phyloP scores from a whole-genome alignment of 2,113 vertebrate species.

The Takifugu flavidus region DNA sequence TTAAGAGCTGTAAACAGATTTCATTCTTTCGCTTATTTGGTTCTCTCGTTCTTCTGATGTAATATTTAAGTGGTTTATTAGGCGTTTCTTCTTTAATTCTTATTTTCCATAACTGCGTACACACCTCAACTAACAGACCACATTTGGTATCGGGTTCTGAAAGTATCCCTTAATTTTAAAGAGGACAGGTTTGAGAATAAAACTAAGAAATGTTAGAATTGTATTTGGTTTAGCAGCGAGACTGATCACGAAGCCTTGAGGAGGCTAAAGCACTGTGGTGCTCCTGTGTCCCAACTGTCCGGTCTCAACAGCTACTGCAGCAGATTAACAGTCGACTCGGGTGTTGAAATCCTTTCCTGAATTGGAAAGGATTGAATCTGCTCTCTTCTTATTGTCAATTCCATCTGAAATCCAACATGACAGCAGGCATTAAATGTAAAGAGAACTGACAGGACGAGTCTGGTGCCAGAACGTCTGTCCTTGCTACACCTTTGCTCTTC shows the following conservation, averaged over 20 bases:
- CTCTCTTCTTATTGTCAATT: constrained; percentile 48
- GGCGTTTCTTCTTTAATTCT: too few relatives aligned
- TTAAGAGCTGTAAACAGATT: too few relatives aligned
- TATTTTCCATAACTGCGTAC: too few relatives aligned
- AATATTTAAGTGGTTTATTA: too few relatives aligned
- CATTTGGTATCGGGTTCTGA: too few relatives aligned
- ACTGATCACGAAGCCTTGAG: background rate
- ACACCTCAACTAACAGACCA: too few relatives aligned
- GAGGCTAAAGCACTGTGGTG: background rate
- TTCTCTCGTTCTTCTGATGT: too few relatives aligned
- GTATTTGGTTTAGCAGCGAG: too few relatives aligned
- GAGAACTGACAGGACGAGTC: constrained; percentile 53
- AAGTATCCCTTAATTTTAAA: too few relatives aligned
- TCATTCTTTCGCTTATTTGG: too few relatives aligned
- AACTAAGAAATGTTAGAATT: too few relatives aligned
- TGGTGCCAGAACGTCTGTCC: constrained; percentile 50
- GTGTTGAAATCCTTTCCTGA: constrained; percentile 49
- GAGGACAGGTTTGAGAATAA: background rate
- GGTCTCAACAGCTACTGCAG: background rate
- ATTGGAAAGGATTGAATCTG: constrained; percentile 46
- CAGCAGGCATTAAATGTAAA: constrained; percentile 43
- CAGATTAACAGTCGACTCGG: constrained; percentile 33
- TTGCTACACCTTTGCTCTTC: constrained; percentile 17
- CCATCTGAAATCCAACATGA: constrained; percentile 38
- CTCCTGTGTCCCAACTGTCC: background rate